A percentile compares a stretch with the other conserved stretches of the same genome.
phyloP scores from a whole-genome alignment of 2,113 vertebrate genomes.

The Marmota monax region DNA sequence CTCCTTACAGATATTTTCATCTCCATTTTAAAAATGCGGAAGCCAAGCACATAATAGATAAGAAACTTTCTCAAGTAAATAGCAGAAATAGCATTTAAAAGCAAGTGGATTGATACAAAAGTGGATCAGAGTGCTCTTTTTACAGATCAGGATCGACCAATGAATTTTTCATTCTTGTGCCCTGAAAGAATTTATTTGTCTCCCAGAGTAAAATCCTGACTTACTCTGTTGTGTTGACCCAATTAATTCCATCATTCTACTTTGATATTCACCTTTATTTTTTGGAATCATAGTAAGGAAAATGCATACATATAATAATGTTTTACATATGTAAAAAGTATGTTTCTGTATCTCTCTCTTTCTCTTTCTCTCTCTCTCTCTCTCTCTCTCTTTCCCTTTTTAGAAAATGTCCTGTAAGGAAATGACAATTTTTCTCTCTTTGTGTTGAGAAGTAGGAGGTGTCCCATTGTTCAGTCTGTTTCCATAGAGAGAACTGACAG shows the following conservation, averaged over 20 bases:
- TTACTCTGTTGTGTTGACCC: neutral
- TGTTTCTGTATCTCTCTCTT: no score
- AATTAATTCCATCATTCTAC: neutral
- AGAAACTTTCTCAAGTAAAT: constrained; percentile 21
- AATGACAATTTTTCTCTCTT: neutral
- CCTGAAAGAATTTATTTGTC: neutral
- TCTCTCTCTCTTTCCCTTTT: neutral
- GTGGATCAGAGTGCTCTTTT: constrained; percentile 21
- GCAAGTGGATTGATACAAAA: neutral
- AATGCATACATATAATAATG: neutral
- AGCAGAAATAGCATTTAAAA: constrained; percentile 37
- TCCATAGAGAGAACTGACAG: neutral
- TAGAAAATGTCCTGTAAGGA: neutral
- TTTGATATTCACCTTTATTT: constrained; percentile 30
- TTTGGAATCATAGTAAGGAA: neutral
- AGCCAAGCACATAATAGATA: neutral
- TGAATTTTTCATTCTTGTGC: neutral
- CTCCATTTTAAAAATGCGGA: neutral
- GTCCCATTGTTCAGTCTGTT: neutral
- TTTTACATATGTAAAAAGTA: no score
- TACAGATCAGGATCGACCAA: constrained; percentile 11
- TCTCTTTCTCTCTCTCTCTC: no score
- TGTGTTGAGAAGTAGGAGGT: neutral
- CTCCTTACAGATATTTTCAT: neutral
- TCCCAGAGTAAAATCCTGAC: constrained; percentile 2